Base-by-base conservation (phyloP, 2,888 invertebrate species). In the Stenchaetothrips biformis region DNA sequence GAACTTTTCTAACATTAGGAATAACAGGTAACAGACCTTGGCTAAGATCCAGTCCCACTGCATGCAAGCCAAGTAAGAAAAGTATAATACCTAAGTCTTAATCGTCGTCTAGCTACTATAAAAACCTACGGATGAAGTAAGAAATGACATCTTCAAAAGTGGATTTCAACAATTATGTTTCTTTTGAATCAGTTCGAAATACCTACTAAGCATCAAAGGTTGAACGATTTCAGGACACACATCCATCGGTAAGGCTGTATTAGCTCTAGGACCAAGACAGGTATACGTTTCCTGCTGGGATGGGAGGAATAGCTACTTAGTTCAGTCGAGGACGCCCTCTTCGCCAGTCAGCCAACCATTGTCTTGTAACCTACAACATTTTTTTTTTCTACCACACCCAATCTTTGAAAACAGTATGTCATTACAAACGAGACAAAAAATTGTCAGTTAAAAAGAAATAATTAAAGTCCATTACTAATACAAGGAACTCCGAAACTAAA, bases 81-180 rank as follows among this genome's bases (percentile, higher is more conserved):
- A 74, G 67, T 74, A 74, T 25, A 74, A 74, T 74, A 74, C 25
- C 67, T 74, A 74, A 25, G 25, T 74, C 67, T 25, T 74, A 74
- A 74, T 74, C 67, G 21, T 74, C 67, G 67, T 74, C 67, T 74
- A 74, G 21, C 67, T 74, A 74, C 67, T 74, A 74, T 74, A 74
- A 74, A 74, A 74, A 74, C 67, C 67, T 74, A 74, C 67, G 25
- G 67, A 74, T 74, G 67, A 74, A 74, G 67, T 74, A 74, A 74
- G 67, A 74, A 74, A 74, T 74, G 67, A 74, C 67, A 74, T 74
- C 67, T 74, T 74, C 67, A 74, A 74, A 74, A 74, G 67, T 74
- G 67, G 67, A 74, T 74, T 74, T 74, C 67, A 67, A 21, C 67
- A 74, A 25, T 74, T n/a, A 25, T 74, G 25, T 74, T 25, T 74